These are phyloP conservation scores for Oncorhynchus keta DNA, from an alignment of 2,113 vertebrate genomes.

Conservation along the genomic window DNA sequence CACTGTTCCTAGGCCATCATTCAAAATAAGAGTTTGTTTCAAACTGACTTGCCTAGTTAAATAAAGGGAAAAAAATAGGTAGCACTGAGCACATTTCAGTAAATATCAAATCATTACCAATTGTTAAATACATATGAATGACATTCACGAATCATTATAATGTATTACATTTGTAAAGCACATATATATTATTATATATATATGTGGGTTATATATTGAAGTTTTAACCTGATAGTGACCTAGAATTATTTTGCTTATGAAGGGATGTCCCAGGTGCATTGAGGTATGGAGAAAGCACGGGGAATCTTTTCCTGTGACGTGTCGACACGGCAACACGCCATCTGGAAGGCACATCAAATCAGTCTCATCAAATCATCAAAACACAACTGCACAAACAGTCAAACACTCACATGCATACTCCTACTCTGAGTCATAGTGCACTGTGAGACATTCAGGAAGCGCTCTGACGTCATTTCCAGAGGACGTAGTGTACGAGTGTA, in stretches of 20 bases:
- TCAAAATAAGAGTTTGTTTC: too few species aligned
- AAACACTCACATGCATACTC: slow-evolving; percentile 27
- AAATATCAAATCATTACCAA: too few species aligned
- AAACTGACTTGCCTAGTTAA: too few species aligned
- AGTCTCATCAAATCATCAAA: not conserved
- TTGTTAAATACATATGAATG: not conserved
- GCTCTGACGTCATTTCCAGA: not conserved
- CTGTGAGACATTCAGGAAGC: not conserved
- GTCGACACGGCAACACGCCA: not conserved
- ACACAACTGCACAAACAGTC: slow-evolving; percentile 7
- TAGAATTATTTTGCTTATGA: not conserved
- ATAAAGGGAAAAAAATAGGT: not conserved
- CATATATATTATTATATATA: too few species aligned
- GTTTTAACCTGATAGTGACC: not conserved
- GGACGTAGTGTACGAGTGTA: not conserved
- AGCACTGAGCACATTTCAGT: not conserved
- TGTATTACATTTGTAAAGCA: too few species aligned
- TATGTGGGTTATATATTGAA: too few species aligned
- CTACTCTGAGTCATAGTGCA: slow-evolving; percentile 41
- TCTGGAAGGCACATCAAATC: slow-evolving; percentile 25
- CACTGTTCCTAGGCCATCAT: too few species aligned
- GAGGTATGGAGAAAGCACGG: not conserved
- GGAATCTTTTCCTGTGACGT: slow-evolving; percentile 10
- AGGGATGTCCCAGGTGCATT: not conserved
- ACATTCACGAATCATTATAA: too few species aligned